These are phyloP conservation scores for Meliscaeva auricollis DNA, from an alignment of 2,888 invertebrate genomes.

Conservation along the genomic window DNA sequence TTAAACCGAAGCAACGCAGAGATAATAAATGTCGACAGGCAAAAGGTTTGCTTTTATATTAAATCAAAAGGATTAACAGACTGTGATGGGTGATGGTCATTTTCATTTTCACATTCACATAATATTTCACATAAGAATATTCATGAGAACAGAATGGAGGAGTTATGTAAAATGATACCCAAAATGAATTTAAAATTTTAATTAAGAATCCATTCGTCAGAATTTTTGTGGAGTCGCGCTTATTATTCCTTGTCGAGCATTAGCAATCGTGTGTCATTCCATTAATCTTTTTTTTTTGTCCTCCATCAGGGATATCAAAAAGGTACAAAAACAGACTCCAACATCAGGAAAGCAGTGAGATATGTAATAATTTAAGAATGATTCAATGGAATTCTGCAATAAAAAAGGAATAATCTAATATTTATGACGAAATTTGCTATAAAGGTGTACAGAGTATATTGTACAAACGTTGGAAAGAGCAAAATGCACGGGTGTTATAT, in stretches of 20 bases:
- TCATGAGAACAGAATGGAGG: neutral
- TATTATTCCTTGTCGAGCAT: neutral
- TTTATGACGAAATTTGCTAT: constrained; percentile 45
- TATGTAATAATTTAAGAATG: constrained; percentile 45
- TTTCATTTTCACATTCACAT: too few relatives aligned
- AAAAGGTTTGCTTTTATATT: neutral
- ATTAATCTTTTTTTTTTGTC: too few relatives aligned
- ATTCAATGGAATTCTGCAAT: constrained; percentile 49
- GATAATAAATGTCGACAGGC: constrained; percentile 1
- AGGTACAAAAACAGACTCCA: neutral
- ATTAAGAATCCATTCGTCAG: constrained; percentile 42
- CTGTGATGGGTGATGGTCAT: too few relatives aligned
- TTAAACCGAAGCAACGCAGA: neutral
- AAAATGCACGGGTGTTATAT: neutral
- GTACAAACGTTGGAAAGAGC: too few relatives aligned
- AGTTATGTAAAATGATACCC: constrained; percentile 2
- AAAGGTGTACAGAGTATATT: constrained; percentile 4
- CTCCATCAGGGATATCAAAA: too few relatives aligned
- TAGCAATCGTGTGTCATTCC: constrained; percentile 4
- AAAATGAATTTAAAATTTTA: constrained; percentile 60
- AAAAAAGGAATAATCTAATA: constrained; percentile 49
- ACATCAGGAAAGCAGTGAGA: neutral
- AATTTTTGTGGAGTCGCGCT: neutral
- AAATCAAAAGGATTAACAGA: neutral
- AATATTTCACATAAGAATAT: neutral